Evolutionary conservation across 2,888 invertebrate genomes (phyloP).

Genomic region (Buathra laborator): DNA sequence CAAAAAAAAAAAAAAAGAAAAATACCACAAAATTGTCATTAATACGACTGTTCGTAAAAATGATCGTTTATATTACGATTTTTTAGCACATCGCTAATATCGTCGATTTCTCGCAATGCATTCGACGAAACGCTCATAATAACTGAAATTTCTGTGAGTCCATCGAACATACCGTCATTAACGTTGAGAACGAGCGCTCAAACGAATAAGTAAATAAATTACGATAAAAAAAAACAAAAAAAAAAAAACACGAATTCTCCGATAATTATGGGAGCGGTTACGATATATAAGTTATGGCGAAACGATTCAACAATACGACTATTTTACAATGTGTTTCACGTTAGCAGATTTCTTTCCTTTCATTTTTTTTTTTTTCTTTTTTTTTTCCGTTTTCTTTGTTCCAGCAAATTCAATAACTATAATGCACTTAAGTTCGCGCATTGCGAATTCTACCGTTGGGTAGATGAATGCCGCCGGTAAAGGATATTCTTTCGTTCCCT

Average conservation of each 20-base stretch:
- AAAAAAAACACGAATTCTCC: slow-evolving; percentile 21
- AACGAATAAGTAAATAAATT: slow-evolving; percentile 49
- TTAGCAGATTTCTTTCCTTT: slow-evolving; percentile 52
- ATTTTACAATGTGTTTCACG: slow-evolving; percentile 48
- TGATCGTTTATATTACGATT: background rate
- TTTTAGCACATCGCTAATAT: background rate
- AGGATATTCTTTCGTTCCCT: slow-evolving; percentile 51
- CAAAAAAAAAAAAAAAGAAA: background rate
- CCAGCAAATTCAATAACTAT: slow-evolving; percentile 30
- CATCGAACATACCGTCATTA: slow-evolving; percentile 16
- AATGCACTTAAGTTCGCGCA: slow-evolving; percentile 49
- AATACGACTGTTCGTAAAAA: background rate
- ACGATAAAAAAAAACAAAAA: slow-evolving; percentile 29
- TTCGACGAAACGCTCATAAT: background rate
- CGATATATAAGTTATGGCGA: slow-evolving; percentile 52
- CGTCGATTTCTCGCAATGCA: background rate
- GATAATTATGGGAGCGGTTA: slow-evolving; percentile 17
- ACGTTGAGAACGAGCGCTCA: slow-evolving; percentile 37
- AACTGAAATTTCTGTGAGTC: slow-evolving; percentile 8
- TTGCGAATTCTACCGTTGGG: slow-evolving; percentile 20
- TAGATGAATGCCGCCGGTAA: slow-evolving; percentile 46
- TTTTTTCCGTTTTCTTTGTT: slow-evolving; percentile 39
- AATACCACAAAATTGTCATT: background rate
- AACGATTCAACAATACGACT: slow-evolving; percentile 60
- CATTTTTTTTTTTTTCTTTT: slow-evolving; percentile 50